A percentile compares a stretch with the other conserved stretches of the same genome.
Evolutionary conservation across 2,888 invertebrate species (phyloP).

Genomic region (Dendrolimus houi): DNA sequence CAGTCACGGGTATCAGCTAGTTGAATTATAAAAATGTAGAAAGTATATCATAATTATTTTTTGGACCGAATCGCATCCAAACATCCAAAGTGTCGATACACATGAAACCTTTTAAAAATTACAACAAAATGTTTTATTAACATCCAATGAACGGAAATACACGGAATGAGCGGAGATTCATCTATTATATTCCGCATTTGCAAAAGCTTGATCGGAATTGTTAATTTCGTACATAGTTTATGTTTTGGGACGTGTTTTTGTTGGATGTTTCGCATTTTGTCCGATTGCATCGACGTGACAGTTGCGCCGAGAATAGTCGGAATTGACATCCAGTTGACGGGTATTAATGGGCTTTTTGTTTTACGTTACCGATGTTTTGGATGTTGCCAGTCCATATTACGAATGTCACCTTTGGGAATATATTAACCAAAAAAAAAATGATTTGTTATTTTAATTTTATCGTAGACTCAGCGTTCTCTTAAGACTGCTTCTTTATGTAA

Average conservation of each 20-base stretch:
- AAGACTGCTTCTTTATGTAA: no score
- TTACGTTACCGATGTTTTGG: background rate
- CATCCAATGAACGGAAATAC: background rate
- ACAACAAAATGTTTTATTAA: no score
- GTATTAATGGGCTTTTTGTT: background rate
- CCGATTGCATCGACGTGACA: background rate
- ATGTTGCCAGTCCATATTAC: background rate
- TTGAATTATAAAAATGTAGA: no score
- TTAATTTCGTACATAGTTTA: background rate
- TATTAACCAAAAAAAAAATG: no score
- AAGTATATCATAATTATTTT: no score
- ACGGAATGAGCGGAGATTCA: background rate
- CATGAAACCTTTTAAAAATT: no score
- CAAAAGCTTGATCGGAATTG: background rate
- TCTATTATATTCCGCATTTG: background rate
- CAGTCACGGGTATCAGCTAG: no score
- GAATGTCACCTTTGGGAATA: background rate
- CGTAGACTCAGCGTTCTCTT: no score
- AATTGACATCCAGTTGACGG: background rate
- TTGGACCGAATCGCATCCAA: no score
- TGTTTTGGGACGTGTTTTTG: background rate
- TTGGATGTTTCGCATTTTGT: background rate
- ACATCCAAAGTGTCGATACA: no score
- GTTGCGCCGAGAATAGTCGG: background rate
- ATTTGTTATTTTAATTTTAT: no score